These are phyloP conservation scores for Eilema sororculum DNA, from an alignment of 2,888 invertebrate species.

Conservation along the genomic window DNA sequence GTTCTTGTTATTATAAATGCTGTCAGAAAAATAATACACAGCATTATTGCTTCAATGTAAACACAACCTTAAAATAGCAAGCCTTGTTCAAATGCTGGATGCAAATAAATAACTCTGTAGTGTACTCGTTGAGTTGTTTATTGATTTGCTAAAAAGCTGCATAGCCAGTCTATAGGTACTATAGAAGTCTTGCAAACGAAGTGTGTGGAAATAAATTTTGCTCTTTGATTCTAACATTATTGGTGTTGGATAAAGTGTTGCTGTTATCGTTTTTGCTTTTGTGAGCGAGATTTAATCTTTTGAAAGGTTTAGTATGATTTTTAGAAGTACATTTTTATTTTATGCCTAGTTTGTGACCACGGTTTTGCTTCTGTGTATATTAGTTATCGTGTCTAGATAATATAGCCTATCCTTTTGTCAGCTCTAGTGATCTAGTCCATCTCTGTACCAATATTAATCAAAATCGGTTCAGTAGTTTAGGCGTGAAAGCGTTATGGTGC, in stretches of 20 bases:
- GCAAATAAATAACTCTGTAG: constrained; percentile 49
- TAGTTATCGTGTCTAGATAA: too few species aligned
- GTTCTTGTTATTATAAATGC: background rate
- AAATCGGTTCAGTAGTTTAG: too few species aligned
- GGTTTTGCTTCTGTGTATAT: too few species aligned
- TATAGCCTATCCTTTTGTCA: too few species aligned
- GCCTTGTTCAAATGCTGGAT: constrained; percentile 30
- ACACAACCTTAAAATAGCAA: constrained; percentile 30
- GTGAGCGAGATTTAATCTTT: background rate
- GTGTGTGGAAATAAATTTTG: constrained; percentile 44
- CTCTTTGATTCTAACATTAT: constrained; percentile 15
- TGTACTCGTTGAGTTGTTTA: constrained; percentile 49
- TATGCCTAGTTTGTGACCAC: background rate
- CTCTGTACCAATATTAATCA: too few species aligned
- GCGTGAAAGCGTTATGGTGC: too few species aligned
- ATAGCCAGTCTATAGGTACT: constrained; percentile 32
- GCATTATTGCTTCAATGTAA: constrained; percentile 2
- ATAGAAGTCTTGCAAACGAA: constrained; percentile 33
- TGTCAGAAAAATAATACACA: background rate
- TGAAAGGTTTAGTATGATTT: background rate
- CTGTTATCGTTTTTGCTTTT: background rate
- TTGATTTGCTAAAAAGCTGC: constrained; percentile 50
- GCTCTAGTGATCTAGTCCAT: too few species aligned
- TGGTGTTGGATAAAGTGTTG: constrained; percentile 5
- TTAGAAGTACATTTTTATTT: background rate